Evolutionary conservation across 2,797 vertebrate genomes (phyloP).

Genomic region (Pangasius macronema): DNA sequence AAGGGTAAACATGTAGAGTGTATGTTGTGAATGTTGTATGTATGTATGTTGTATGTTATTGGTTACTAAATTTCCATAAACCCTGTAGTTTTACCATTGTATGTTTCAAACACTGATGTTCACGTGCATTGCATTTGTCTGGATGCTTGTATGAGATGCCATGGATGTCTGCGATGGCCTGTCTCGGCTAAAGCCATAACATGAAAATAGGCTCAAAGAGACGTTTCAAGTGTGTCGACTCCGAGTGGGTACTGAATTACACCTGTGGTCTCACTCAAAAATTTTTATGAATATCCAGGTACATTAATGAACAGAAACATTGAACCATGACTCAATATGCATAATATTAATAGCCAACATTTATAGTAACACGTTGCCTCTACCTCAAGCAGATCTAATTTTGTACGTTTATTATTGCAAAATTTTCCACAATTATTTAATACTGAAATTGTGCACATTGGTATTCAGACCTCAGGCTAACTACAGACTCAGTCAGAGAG

Average conservation of each 20-base stretch:
- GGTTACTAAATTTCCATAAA: neutral
- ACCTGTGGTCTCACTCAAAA: no score
- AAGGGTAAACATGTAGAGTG: neutral
- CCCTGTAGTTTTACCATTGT: neutral
- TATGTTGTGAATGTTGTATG: neutral
- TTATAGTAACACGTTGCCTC: neutral
- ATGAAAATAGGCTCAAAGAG: constrained; percentile 13
- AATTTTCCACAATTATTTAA: neutral
- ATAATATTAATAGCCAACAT: neutral
- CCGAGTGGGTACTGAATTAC: no score
- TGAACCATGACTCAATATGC: neutral
- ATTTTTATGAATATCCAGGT: no score
- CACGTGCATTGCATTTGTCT: neutral
- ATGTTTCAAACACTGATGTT: constrained; percentile 9
- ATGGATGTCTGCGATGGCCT: neutral
- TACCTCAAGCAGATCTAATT: neutral
- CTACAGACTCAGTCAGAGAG: neutral
- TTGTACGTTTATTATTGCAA: neutral
- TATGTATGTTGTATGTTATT: neutral
- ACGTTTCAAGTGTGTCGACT: no score
- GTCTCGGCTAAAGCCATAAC: neutral
- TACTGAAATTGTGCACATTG: neutral
- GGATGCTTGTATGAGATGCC: neutral
- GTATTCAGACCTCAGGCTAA: neutral
- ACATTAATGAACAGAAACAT: neutral